These are phyloP conservation scores for Drosophila tristis DNA, from an alignment of 1,140 invertebrate species.

Conservation along the genomic window DNA sequence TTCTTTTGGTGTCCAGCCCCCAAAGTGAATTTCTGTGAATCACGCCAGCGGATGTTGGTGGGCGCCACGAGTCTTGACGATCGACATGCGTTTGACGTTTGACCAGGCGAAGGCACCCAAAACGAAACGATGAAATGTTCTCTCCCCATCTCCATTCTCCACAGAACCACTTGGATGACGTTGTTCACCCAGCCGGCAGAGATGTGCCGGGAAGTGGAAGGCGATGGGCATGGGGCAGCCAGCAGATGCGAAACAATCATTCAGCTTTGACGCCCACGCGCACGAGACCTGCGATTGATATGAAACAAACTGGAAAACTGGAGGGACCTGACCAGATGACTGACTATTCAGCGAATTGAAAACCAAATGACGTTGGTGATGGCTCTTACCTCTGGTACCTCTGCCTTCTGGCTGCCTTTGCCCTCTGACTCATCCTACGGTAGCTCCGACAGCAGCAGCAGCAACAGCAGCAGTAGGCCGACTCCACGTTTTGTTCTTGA, in stretches of 20 bases:
- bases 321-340: conserved; percentile 43
- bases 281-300: conserved; percentile 64
- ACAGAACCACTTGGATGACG: conserved; percentile 10
- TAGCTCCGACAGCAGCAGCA: conserved; percentile 24
- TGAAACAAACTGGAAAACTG: conserved; percentile 46
- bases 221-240: not conserved
- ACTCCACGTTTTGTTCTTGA: conserved; percentile 20
- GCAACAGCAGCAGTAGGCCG: conserved; percentile 30
- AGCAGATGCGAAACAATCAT: conserved; percentile 40
- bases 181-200: conserved; percentile 23
- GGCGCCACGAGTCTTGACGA: conserved; percentile 59
- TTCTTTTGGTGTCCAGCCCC: conserved; percentile 24
- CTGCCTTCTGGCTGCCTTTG: conserved; percentile 8
- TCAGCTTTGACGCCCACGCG: conserved; percentile 53
- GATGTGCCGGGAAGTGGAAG: conserved; percentile 1
- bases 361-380: conserved; percentile 52
- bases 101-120: conserved; percentile 16
- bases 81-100: conserved; percentile 61
- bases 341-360: conserved; percentile 50
- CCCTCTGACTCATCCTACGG: conserved; percentile 29
- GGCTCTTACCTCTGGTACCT: not conserved
- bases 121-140: conserved; percentile 31
- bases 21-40: conserved; percentile 52
- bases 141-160: no score
- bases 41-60: conserved; percentile 66